Evolutionary conservation across 2,888 invertebrate genomes (phyloP).

Genomic region (Epinotia brunnichana): DNA sequence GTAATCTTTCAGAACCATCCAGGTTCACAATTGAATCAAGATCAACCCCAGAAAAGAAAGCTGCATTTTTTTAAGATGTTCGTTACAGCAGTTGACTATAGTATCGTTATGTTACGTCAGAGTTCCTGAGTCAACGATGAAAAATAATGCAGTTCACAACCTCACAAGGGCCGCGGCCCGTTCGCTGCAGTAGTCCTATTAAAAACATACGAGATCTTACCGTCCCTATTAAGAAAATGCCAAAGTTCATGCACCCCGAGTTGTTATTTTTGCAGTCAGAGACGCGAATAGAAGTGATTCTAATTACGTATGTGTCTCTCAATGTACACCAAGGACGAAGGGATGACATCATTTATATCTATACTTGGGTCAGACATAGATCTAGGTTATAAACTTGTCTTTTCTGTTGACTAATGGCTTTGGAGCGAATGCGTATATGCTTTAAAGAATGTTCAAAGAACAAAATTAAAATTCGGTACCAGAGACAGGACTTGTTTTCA

Average conservation of each 20-base stretch:
- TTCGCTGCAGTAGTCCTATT: not conserved
- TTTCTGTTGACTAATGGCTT: too few species aligned
- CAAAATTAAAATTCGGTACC: too few species aligned
- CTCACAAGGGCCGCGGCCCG: not conserved
- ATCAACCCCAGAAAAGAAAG: not conserved
- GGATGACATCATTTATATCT: constrained; percentile 1
- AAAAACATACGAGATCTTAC: constrained; percentile 12
- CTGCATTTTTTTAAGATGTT: not conserved
- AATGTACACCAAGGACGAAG: not conserved
- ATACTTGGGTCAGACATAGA: not conserved
- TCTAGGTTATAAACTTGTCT: not conserved
- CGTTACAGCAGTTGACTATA: not conserved
- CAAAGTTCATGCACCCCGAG: constrained; percentile 13
- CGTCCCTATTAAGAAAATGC: constrained; percentile 10
- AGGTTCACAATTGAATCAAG: not conserved
- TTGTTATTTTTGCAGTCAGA: constrained; percentile 24
- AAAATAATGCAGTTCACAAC: constrained; percentile 27
- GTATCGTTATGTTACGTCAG: constrained; percentile 8
- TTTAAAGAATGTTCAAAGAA: too few species aligned
- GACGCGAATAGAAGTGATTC: constrained; percentile 5
- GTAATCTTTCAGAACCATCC: not conserved
- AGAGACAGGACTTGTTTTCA: not conserved
- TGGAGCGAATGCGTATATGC: too few species aligned
- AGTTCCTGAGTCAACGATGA: not conserved
- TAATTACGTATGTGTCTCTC: not conserved